These are phyloP conservation scores for Tamias sibiricus DNA, from an alignment of 2,113 vertebrate species.

Conservation along the genomic window DNA sequence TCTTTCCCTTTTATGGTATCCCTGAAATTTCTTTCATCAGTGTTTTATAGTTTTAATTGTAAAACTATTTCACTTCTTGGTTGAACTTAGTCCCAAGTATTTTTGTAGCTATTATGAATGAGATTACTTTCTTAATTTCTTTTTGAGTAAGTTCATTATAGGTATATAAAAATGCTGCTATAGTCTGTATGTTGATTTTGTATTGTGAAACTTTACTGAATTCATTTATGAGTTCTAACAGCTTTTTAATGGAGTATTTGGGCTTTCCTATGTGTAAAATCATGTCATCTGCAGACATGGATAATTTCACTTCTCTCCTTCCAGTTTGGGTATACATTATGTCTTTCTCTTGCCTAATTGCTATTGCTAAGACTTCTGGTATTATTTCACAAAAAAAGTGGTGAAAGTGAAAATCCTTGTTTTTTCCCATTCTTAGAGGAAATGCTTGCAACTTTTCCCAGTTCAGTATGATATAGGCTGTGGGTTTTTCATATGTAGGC, in stretches of 20 bases:
- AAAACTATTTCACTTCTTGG: background rate
- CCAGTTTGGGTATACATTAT: background rate
- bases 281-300: background rate
- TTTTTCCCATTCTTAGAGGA: background rate
- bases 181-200: background rate
- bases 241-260: background rate
- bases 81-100: background rate
- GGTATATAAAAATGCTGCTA: background rate
- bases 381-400: background rate
- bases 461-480: background rate
- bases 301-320: background rate
- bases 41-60: background rate
- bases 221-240: background rate
- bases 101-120: background rate
- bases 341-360: background rate
- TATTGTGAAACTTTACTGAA: background rate
- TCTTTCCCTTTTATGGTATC: background rate
- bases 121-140: background rate
- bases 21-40: background rate
- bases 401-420: background rate
- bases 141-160: background rate
- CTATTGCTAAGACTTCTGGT: background rate
- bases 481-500: background rate
- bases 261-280: background rate
- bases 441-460: background rate